Percentiles rank a stretch among this genome's conserved stretches.
Evolutionary conservation across 2,888 invertebrate species (phyloP).

Genomic region (Ferrisia virgata): DNA sequence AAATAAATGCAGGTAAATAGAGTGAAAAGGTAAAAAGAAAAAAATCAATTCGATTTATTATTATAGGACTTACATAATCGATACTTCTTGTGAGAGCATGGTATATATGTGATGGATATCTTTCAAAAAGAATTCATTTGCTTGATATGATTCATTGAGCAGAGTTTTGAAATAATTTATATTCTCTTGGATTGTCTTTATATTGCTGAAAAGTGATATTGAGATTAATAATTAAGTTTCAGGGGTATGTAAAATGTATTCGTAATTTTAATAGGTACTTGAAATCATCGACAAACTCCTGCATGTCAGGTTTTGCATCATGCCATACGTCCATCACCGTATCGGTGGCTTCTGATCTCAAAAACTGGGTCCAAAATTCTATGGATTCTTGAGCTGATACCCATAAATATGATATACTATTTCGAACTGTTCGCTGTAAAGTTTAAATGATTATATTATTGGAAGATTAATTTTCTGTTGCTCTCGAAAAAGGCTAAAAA

Average conservation of each 20-base stretch:
- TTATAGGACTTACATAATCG: constrained; percentile 57
- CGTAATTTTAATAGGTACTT: constrained; percentile 56
- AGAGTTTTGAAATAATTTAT: constrained; percentile 63
- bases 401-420: constrained; percentile 46
- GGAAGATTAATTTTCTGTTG: background rate
- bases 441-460: background rate
- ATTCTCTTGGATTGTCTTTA: constrained; percentile 47
- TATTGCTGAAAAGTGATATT: constrained; percentile 50
- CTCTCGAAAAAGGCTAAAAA: too few species aligned
- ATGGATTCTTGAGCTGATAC: constrained; percentile 50
- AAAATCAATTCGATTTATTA: background rate
- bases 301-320: constrained; percentile 68
- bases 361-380: constrained; percentile 65
- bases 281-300: constrained; percentile 70
- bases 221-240: background rate
- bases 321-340: constrained; percentile 70
- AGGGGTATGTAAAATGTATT: background rate
- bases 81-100: constrained; percentile 72
- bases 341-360: constrained; percentile 68
- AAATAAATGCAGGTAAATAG: too few species aligned
- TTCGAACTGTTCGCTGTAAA: constrained; percentile 17
- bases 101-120: constrained; percentile 69
- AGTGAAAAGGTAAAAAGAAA: too few species aligned
- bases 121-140: constrained; percentile 80
- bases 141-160: constrained; percentile 72